Percentiles rank a stretch among this genome's conserved stretches.
Evolutionary conservation across 2,888 invertebrate genomes (phyloP).

Genomic region (Amphipyra berbera): DNA sequence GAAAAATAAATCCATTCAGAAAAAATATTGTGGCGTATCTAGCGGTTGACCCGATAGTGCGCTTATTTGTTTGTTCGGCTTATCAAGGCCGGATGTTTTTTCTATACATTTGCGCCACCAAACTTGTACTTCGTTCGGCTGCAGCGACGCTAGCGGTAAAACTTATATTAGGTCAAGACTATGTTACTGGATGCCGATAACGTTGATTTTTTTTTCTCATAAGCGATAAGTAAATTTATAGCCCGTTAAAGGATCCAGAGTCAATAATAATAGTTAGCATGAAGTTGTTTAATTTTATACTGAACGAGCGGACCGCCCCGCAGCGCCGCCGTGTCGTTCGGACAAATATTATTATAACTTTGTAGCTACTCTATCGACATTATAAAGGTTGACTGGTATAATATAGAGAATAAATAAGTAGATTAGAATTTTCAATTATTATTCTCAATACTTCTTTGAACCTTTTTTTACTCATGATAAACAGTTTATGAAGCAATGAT

Average conservation of each 20-base stretch:
- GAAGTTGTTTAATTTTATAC: constrained; percentile 47
- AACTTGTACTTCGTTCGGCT: constrained; percentile 82
- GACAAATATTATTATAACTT: constrained; percentile 36
- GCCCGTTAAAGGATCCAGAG: constrained; percentile 59
- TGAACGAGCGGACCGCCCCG: constrained; percentile 33
- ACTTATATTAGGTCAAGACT: constrained; percentile 84
- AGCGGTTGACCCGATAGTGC: constrained; percentile 87
- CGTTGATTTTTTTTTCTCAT: constrained; percentile 74
- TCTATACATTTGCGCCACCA: constrained; percentile 88
- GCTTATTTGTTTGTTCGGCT: constrained; percentile 88
- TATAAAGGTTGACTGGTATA: neutral
- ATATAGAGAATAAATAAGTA: too few relatives aligned
- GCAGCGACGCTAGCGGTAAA: constrained; percentile 82
- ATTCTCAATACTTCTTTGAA: constrained; percentile 11
- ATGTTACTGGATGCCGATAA: constrained; percentile 79
- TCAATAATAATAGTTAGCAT: constrained; percentile 63
- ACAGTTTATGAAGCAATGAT: neutral
- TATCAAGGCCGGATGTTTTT: constrained; percentile 90
- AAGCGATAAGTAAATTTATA: constrained; percentile 68
- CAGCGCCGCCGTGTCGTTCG: constrained; percentile 13
- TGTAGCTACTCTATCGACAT: constrained; percentile 18
- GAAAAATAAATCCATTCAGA: constrained; percentile 80
- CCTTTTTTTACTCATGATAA: constrained; percentile 6
- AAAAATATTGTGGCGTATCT: constrained; percentile 82
- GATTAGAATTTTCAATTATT: constrained; percentile 10